Percentiles rank a stretch among this genome's conserved stretches.
These are phyloP conservation scores for Myotis daubentonii DNA, from an alignment of 2,797 vertebrate genomes.

Conservation along the genomic window DNA sequence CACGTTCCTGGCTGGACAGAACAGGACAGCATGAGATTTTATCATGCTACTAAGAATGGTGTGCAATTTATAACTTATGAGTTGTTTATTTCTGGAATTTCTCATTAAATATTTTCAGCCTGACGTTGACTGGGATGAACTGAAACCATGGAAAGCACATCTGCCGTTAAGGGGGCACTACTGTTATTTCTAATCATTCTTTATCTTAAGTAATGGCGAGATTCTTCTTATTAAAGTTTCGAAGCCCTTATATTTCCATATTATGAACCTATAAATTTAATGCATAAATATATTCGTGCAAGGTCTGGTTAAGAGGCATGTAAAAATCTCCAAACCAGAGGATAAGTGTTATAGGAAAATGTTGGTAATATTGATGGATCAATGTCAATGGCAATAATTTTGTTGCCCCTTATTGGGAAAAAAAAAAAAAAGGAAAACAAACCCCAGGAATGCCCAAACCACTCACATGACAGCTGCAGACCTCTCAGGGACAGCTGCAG, in stretches of 20 bases:
- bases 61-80: not conserved
- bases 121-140: not conserved
- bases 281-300: constrained; percentile 7
- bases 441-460: not conserved
- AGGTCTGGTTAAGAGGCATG: constrained; percentile 11
- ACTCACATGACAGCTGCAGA: not conserved
- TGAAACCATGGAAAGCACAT: not conserved
- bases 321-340: constrained; percentile 25
- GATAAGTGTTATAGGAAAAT: constrained; percentile 11
- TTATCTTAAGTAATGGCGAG: not conserved
- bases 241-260: not conserved
- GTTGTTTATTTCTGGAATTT: not conserved
- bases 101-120: not conserved
- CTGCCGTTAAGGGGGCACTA: not conserved
- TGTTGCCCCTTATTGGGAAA: not conserved
- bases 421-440: not conserved
- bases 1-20: not conserved
- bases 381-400: not conserved
- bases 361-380: not conserved
- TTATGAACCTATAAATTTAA: constrained; percentile 63
- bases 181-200: not conserved
- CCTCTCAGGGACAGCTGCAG: constrained; percentile 59
- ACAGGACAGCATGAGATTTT: not conserved
- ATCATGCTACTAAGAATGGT: not conserved
- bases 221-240: constrained; percentile 12